Conservation (phyloP, 2,797 vertebrate genomes). For the Acanthopagrus latus region DNA sequence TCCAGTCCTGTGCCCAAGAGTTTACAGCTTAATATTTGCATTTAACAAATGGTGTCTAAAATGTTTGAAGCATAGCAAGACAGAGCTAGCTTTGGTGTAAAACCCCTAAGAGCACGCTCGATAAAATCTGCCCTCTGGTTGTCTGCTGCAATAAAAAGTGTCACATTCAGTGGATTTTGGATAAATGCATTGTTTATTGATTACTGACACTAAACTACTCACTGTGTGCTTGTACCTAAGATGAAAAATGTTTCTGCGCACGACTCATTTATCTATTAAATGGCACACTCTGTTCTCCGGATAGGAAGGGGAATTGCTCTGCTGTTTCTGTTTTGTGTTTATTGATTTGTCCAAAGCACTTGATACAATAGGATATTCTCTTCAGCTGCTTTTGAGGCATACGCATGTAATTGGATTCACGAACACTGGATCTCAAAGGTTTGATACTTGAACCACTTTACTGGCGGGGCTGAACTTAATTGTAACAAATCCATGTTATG, state of each 20-base stretch:
- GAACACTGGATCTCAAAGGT: background rate
- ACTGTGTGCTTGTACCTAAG: conserved; percentile 43
- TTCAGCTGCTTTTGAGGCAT: conserved; percentile 30
- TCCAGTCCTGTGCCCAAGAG: background rate
- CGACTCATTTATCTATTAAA: conserved; percentile 60
- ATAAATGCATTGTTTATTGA: conserved; percentile 63
- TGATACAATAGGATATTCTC: conserved; percentile 11
- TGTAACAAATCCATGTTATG: background rate
- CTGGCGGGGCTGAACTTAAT: background rate
- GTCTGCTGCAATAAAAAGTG: conserved; percentile 47
- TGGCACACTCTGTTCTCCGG: conserved; percentile 18
- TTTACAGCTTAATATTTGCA: conserved; percentile 48
- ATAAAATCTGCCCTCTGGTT: conserved; percentile 23
- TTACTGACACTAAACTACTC: conserved; percentile 51
- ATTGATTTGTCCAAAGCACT: conserved; percentile 60
- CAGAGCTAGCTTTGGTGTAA: conserved; percentile 4
- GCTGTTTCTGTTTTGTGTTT: conserved; percentile 59
- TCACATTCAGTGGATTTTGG: conserved; percentile 45
- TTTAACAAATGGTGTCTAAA: conserved; percentile 32
- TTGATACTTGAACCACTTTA: background rate
- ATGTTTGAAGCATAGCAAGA: background rate
- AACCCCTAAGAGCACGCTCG: conserved; percentile 1
- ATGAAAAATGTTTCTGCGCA: conserved; percentile 52
- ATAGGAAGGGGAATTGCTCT: conserved; percentile 47
- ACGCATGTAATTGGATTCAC: conserved; percentile 26